Conservation (phyloP, 2,888 invertebrate genomes). For the Tortricodes alternella region DNA sequence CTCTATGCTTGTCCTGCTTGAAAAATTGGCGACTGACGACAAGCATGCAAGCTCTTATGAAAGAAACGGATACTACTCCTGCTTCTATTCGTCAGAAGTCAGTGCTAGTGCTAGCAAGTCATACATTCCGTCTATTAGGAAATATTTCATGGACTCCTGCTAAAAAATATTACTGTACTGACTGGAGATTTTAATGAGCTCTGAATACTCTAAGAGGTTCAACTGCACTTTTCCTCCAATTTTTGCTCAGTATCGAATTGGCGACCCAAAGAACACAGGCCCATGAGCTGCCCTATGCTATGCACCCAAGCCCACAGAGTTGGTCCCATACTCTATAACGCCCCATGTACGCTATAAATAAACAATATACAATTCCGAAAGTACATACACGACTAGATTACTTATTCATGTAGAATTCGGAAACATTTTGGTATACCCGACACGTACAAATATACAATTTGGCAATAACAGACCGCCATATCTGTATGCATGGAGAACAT, state of each 20-base stretch:
- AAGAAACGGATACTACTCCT: too few species aligned
- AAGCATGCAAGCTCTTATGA: too few species aligned
- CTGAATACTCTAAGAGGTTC: constrained; percentile 13
- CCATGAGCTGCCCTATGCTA: constrained; percentile 27
- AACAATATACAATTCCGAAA: constrained; percentile 80
- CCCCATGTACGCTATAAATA: constrained; percentile 74
- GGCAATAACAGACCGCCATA: constrained; percentile 61
- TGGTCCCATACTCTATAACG: constrained; percentile 78
- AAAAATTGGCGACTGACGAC: too few species aligned
- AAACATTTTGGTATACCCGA: constrained; percentile 79
- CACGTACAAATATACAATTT: constrained; percentile 75
- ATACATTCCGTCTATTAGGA: too few species aligned
- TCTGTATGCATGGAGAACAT: constrained; percentile 52
- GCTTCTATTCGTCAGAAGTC: too few species aligned
- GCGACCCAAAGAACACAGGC: constrained; percentile 14
- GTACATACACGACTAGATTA: constrained; percentile 83
- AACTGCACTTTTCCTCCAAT: constrained; percentile 15
- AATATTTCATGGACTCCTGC: too few species aligned
- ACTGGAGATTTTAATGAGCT: not conserved
- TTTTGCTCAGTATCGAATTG: constrained; percentile 35
- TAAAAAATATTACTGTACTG: too few species aligned
- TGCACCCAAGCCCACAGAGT: constrained; percentile 64
- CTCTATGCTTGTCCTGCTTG: too few species aligned
- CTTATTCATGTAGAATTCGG: constrained; percentile 83
- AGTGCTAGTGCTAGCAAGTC: too few species aligned